These are phyloP conservation scores for Cephus rjabovi DNA, from an alignment of 2,888 invertebrate species.

Conservation along the genomic window DNA sequence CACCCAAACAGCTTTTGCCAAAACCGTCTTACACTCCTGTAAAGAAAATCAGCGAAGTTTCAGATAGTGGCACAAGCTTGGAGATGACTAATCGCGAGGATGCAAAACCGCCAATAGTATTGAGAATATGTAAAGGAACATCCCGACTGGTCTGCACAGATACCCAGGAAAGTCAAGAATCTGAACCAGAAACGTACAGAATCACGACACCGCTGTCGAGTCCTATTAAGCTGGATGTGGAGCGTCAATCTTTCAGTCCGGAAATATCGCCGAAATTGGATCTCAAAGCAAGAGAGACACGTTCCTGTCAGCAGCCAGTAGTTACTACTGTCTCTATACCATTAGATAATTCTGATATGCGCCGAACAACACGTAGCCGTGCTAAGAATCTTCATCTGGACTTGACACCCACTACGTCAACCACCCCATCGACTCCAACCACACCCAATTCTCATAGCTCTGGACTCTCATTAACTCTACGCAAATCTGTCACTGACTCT, in stretches of 20 bases:
- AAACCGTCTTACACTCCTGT: conserved; percentile 61
- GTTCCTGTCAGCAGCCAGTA: conserved; percentile 40
- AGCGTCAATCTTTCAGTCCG: conserved; percentile 18
- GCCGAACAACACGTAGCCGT: conserved; percentile 60
- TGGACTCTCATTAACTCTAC: conserved; percentile 58
- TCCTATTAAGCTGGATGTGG: conserved; percentile 43
- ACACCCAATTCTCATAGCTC: conserved; percentile 43
- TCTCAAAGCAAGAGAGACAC: conserved; percentile 21
- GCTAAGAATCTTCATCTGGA: conserved; percentile 58
- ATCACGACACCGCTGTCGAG: conserved; percentile 52
- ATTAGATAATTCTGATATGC: conserved; percentile 56
- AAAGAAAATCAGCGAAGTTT: conserved; percentile 56
- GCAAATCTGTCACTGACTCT: conserved; percentile 60
- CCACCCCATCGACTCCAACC: conserved; percentile 31
- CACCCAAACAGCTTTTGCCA: conserved; percentile 11
- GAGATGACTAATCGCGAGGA: conserved; percentile 49
- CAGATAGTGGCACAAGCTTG: conserved; percentile 42
- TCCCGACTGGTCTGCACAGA: conserved; percentile 68
- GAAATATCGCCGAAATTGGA: conserved; percentile 15
- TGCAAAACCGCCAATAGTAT: conserved; percentile 82
- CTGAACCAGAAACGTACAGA: conserved; percentile 50
- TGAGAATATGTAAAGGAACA: conserved; percentile 86
- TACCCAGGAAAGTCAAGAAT: conserved; percentile 40
- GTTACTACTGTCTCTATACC: conserved; percentile 56
- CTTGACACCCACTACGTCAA: conserved; percentile 31